Base-by-base conservation (phyloP, 2,797 vertebrate species). In the Sciaenops ocellatus region DNA sequence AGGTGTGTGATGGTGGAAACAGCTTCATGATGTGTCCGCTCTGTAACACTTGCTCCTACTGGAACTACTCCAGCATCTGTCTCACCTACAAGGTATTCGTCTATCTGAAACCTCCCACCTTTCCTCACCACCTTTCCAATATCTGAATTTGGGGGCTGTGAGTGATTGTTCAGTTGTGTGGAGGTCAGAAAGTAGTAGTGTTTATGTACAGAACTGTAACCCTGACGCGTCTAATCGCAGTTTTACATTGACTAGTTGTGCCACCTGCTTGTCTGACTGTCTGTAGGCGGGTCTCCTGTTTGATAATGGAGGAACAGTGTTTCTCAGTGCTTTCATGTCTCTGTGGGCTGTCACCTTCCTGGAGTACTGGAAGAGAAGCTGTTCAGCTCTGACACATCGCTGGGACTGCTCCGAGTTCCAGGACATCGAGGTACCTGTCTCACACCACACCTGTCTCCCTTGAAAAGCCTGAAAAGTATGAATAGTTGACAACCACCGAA, bases 301-400 rank as follows among this genome's bases (percentile, higher is more conserved):
- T 79, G 96, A 97, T 64, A 95, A 96, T 6, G 95, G 92, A 0
- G 95, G 96, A 0, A 96, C 95, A 0, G 95, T 96, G 16, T 96
- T 97, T 72, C 91, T 97, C 87, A 96, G 95, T 17, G 85, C 96
- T 76, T 97, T 96, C 90, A 95, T 96, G 95, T 95, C 96, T 34
- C 92, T 97, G 67, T 95, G 96, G 96, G 93, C 96, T 0, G 92
- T 95, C 69, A 94, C 94, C 26, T 97, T 97, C 83, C 87, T 97
- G 80, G 96, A 97, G 84, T 96, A 94, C 89, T 95, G 96, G 96
- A 96, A 96, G 79, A 92, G 92, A 51, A 96, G 86, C 0, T 95
- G 94, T 1, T 93, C 94, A 0, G 84, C 87, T 0, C 84, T 96
- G 69, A 89, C 96, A 24, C 94, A 95, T 80, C 95, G 93, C 83